phyloP scores from a whole-genome alignment of 2,888 invertebrate species.

The Cryptus armator region DNA sequence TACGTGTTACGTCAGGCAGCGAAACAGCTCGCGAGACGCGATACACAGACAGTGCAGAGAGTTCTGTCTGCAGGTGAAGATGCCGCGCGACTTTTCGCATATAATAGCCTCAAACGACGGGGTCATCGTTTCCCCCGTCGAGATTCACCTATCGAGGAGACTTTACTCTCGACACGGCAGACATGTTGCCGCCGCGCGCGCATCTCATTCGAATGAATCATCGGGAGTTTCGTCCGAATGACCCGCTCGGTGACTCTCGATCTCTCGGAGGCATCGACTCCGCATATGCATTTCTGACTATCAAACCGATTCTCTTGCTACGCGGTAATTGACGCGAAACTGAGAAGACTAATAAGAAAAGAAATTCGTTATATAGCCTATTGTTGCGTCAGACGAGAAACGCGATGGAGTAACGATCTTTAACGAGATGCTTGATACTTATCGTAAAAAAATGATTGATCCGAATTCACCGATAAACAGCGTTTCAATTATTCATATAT shows the following conservation, averaged over 20 bases:
- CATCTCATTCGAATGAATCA: background rate
- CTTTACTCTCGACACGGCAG: background rate
- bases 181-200: background rate
- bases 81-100: background rate
- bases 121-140: conserved; percentile 5
- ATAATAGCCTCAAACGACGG: background rate
- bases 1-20: conserved; percentile 7
- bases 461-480: background rate
- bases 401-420: background rate
- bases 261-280: background rate
- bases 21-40: background rate
- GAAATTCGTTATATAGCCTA: background rate
- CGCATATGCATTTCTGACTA: background rate
- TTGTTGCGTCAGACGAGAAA: conserved; percentile 5
- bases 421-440: background rate
- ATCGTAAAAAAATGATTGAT: background rate
- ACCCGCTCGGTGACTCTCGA: background rate
- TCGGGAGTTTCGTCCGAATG: background rate
- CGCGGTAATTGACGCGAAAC: conserved; percentile 4
- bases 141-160: conserved; percentile 5
- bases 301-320: background rate
- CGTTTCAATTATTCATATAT: background rate
- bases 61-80: conserved; percentile 4
- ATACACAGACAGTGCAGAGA: background rate
- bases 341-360: conserved; percentile 1